phyloP scores from a whole-genome alignment of 2,113 vertebrate species.

The Nansenia antarctica region DNA sequence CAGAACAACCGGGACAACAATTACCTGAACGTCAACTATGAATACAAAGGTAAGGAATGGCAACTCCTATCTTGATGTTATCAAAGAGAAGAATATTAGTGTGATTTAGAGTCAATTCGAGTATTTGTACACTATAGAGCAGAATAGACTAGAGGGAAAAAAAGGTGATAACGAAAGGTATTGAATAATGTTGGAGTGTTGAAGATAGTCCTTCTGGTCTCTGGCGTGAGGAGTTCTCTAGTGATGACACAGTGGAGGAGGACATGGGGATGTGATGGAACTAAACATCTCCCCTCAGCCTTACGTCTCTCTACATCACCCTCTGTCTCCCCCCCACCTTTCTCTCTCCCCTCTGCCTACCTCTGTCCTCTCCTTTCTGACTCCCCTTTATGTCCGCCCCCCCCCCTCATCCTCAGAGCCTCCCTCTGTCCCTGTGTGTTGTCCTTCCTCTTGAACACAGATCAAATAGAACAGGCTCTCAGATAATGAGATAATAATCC shows the following conservation, averaged over 20 bases:
- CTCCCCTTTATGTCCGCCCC: slow-evolving; percentile 16
- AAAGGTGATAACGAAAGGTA: too few relatives aligned
- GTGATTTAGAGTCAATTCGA: too few relatives aligned
- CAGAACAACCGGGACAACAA: slow-evolving; percentile 81
- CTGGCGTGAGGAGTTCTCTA: too few relatives aligned
- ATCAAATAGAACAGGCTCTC: slow-evolving; percentile 57
- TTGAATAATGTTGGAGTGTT: too few relatives aligned
- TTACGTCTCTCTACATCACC: background rate
- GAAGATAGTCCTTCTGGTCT: too few relatives aligned
- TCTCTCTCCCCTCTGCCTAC: background rate
- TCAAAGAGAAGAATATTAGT: background rate
- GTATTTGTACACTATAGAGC: too few relatives aligned
- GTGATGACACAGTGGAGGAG: too few relatives aligned
- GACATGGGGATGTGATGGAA: too few relatives aligned
- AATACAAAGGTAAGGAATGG: slow-evolving; percentile 77
- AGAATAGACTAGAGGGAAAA: too few relatives aligned
- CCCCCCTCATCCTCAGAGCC: slow-evolving; percentile 12
- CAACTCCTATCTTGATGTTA: background rate
- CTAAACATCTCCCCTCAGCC: too few relatives aligned
- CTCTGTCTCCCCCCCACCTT: background rate
- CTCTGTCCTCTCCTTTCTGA: background rate
- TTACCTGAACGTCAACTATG: slow-evolving; percentile 79
- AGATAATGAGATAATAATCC: slow-evolving; percentile 52
- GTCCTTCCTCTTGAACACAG: slow-evolving; percentile 43
- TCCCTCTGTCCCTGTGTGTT: background rate